Evolutionary conservation across 2,797 vertebrate species (phyloP).

Genomic region (Taeniopygia guttata): DNA sequence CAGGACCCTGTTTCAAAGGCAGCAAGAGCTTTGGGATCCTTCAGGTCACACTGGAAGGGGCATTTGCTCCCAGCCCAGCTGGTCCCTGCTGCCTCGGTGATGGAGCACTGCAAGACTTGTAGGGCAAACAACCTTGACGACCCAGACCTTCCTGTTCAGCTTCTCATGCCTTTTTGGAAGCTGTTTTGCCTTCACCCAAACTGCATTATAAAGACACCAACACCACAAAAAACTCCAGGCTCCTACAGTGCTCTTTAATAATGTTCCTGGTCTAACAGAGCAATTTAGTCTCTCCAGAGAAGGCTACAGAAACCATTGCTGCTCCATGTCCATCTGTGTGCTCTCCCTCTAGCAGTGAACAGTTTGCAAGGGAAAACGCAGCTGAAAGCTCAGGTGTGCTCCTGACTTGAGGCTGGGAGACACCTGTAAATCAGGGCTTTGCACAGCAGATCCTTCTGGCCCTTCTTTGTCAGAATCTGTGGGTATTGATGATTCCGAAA

Average conservation of each 20-base stretch:
- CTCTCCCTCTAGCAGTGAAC: neutral
- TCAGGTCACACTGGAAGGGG: neutral
- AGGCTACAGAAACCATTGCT: neutral
- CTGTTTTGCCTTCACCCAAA: neutral
- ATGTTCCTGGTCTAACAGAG: neutral
- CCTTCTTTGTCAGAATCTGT: too few relatives aligned
- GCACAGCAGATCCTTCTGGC: neutral
- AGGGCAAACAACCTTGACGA: neutral
- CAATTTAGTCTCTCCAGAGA: neutral
- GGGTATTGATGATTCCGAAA: too few relatives aligned
- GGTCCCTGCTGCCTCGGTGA: neutral
- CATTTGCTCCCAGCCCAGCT: neutral
- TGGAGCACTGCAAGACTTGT: neutral
- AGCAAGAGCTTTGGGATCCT: neutral
- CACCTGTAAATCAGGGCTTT: neutral
- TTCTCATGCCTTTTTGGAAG: neutral
- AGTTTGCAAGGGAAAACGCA: neutral
- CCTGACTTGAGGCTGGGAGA: neutral
- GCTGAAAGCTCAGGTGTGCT: neutral
- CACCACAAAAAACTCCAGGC: neutral
- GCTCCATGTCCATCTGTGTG: neutral
- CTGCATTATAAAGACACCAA: neutral
- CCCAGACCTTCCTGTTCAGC: neutral
- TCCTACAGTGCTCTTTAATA: neutral
- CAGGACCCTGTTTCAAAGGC: neutral